phyloP scores from a whole-genome alignment of 2,113 vertebrate genomes.

The Paradoxurus hermaphroditus region DNA sequence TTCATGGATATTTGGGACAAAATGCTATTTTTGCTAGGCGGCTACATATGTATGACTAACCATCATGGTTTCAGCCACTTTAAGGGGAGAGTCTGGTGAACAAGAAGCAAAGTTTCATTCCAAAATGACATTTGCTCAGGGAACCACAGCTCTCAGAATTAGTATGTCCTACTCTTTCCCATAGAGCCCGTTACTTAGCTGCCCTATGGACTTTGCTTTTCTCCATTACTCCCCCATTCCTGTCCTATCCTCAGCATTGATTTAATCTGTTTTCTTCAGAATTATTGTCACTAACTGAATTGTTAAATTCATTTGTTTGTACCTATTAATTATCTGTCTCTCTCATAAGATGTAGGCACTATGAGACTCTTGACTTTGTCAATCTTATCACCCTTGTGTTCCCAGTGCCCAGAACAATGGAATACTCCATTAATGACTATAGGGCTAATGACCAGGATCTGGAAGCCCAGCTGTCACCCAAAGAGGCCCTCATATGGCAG shows the following conservation, averaged over 20 bases:
- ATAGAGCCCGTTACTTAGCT: background rate
- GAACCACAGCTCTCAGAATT: background rate
- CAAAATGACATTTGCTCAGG: background rate
- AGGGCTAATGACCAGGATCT: background rate
- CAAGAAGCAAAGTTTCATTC: background rate
- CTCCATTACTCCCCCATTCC: background rate
- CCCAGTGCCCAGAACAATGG: background rate
- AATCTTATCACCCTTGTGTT: background rate
- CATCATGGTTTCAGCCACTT: background rate
- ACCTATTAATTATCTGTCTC: background rate
- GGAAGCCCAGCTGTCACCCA: background rate
- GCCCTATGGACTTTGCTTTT: background rate
- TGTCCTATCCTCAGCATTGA: background rate
- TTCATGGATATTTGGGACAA: background rate
- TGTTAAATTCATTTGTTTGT: background rate
- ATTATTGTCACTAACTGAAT: background rate
- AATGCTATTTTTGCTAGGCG: background rate
- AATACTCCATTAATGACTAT: background rate
- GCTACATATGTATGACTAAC: background rate
- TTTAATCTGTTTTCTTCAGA: background rate
- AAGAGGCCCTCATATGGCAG: background rate
- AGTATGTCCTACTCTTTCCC: background rate
- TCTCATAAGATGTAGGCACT: background rate
- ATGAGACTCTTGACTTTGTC: background rate
- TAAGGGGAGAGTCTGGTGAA: background rate